Evolutionary conservation across 2,888 invertebrate genomes (phyloP).

Genomic region (Acleris literana): DNA sequence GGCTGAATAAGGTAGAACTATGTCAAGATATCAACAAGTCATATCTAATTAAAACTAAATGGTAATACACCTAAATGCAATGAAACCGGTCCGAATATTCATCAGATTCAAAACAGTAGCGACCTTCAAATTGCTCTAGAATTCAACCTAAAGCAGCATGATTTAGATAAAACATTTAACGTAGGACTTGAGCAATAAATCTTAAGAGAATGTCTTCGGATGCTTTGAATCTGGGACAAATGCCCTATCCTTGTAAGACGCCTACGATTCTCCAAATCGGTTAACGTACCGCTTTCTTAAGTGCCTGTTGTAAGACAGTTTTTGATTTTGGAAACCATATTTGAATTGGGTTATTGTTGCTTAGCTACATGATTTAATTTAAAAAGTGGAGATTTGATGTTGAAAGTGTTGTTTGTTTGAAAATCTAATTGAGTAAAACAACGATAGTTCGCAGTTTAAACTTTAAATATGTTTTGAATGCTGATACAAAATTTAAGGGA

Average conservation of each 20-base stretch:
- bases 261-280: slow-evolving; percentile 11
- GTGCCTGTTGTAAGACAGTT: background rate
- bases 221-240: slow-evolving; percentile 3
- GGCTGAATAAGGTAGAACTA: too few relatives aligned
- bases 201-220: slow-evolving; percentile 14
- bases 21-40: background rate
- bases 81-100: slow-evolving; percentile 17
- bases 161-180: background rate
- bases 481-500: too few relatives aligned
- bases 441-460: too few relatives aligned
- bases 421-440: too few relatives aligned
- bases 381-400: too few relatives aligned
- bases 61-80: slow-evolving; percentile 5
- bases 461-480: too few relatives aligned
- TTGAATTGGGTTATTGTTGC: background rate
- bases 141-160: slow-evolving; percentile 8
- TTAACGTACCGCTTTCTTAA: slow-evolving; percentile 9
- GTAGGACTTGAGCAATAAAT: background rate
- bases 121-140: slow-evolving; percentile 27
- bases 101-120: slow-evolving; percentile 16
- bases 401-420: too few relatives aligned
- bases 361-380: background rate
- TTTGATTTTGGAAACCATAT: background rate
- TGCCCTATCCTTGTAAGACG: slow-evolving; percentile 14
- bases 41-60: slow-evolving; percentile 12